phyloP scores from a whole-genome alignment of 2,888 invertebrate genomes.

The Amphipoea lucens region DNA sequence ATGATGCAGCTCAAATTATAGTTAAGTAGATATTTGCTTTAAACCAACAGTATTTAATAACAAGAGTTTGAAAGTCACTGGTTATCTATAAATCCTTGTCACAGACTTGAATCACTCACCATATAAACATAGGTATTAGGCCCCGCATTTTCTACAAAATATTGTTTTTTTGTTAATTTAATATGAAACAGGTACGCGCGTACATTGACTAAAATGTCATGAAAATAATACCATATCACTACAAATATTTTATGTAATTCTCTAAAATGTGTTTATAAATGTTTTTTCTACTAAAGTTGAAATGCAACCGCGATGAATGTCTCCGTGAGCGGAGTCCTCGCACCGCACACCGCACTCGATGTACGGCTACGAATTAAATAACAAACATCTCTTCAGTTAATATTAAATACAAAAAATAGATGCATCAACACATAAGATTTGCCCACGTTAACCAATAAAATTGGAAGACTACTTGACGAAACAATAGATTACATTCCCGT shows the following conservation, averaged over 20 bases:
- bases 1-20: constrained; percentile 41
- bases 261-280: constrained; percentile 68
- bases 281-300: constrained; percentile 71
- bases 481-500: constrained; percentile 66
- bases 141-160: constrained; percentile 78
- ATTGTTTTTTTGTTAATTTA: constrained; percentile 72
- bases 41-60: constrained; percentile 53
- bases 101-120: constrained; percentile 63
- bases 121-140: constrained; percentile 75
- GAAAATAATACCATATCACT: constrained; percentile 77
- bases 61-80: constrained; percentile 68
- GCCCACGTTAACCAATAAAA: constrained; percentile 75
- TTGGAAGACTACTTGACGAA: constrained; percentile 85
- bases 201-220: constrained; percentile 83
- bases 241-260: constrained; percentile 68
- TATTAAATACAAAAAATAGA: constrained; percentile 71
- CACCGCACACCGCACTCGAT: constrained; percentile 52
- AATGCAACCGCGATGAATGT: constrained; percentile 68
- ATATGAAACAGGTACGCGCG: constrained; percentile 84
- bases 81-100: constrained; percentile 64
- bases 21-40: constrained; percentile 64
- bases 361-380: constrained; percentile 66
- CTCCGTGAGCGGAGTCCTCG: constrained; percentile 41
- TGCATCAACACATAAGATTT: constrained; percentile 76
- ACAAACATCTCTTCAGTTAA: constrained; percentile 63